A percentile compares a stretch with the other conserved stretches of the same genome.
These are phyloP conservation scores for Eurytoma californica DNA, from an alignment of 2,888 invertebrate species.

Conservation along the genomic window DNA sequence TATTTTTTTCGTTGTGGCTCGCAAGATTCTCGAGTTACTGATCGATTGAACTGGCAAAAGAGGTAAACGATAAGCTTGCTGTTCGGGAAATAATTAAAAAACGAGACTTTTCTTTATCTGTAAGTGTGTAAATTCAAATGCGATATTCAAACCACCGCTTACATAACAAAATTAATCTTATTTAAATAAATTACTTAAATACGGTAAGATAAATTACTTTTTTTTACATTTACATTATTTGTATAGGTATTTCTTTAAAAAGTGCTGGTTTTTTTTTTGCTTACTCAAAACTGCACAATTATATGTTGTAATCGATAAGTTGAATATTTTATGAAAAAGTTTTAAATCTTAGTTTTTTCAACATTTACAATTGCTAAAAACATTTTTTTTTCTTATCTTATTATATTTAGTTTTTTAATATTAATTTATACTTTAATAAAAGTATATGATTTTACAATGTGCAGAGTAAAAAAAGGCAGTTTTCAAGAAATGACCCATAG, in stretches of 20 bases:
- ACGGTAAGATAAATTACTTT: conserved; percentile 17
- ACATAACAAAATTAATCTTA: not conserved
- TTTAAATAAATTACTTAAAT: conserved; percentile 22
- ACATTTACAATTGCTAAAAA: too few species aligned
- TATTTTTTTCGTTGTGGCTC: not conserved
- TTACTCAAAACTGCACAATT: not conserved
- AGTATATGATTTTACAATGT: too few species aligned
- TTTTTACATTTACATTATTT: conserved; percentile 26
- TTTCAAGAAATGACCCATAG: conserved; percentile 26
- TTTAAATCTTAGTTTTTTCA: not conserved
- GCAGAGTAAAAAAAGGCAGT: conserved; percentile 1
- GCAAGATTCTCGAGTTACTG: not conserved
- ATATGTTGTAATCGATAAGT: not conserved
- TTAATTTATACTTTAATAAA: too few species aligned
- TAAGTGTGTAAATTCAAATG: not conserved
- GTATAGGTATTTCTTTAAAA: conserved; percentile 19
- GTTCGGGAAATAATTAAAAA: conserved; percentile 32
- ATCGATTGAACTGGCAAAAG: not conserved
- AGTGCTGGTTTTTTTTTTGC: conserved; percentile 8
- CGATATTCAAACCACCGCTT: not conserved
- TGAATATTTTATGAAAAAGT: not conserved
- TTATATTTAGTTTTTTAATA: too few species aligned
- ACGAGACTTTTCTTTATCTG: conserved; percentile 37
- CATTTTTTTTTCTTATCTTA: too few species aligned
- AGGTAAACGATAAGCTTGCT: not conserved